phyloP scores from a whole-genome alignment of 2,113 vertebrate species.

The Esox niger region DNA sequence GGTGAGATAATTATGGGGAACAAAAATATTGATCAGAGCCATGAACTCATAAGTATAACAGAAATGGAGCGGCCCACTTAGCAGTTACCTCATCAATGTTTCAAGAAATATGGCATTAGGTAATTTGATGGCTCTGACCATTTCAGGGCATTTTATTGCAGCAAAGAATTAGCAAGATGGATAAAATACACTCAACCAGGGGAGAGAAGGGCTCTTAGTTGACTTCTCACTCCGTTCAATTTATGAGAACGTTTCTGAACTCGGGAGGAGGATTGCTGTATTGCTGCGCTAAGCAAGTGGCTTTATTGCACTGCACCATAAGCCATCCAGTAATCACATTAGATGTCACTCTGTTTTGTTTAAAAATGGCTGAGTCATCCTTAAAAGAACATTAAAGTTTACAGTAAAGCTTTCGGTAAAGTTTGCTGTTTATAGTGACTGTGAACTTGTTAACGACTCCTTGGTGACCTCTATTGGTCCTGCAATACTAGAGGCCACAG shows the following conservation, averaged over 20 bases:
- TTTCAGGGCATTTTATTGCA: constrained; percentile 15
- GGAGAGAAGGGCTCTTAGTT: not conserved
- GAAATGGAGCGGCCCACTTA: constrained; percentile 35
- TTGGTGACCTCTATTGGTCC: not conserved
- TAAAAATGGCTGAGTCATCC: not conserved
- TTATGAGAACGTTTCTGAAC: constrained; percentile 18
- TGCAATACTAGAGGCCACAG: not conserved
- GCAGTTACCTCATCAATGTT: constrained; percentile 45
- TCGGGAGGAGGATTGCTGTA: constrained; percentile 7
- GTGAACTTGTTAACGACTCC: constrained; percentile 4
- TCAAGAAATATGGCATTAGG: constrained; percentile 56
- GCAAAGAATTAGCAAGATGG: constrained; percentile 28
- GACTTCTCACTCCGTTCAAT: constrained; percentile 23
- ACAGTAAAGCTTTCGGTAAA: not conserved
- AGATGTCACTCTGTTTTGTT: not conserved
- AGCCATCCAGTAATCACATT: not conserved
- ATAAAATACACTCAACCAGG: constrained; percentile 8
- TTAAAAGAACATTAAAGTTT: no score
- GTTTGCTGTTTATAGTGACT: constrained; percentile 3
- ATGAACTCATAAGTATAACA: constrained; percentile 56
- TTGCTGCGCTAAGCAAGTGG: constrained; percentile 11
- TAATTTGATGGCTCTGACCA: constrained; percentile 31
- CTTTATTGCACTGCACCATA: not conserved
- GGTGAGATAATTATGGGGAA: constrained; percentile 67
- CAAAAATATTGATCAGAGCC: constrained; percentile 68